phyloP scores from a whole-genome alignment of 2,888 invertebrate genomes.

The Erynnis tages region DNA sequence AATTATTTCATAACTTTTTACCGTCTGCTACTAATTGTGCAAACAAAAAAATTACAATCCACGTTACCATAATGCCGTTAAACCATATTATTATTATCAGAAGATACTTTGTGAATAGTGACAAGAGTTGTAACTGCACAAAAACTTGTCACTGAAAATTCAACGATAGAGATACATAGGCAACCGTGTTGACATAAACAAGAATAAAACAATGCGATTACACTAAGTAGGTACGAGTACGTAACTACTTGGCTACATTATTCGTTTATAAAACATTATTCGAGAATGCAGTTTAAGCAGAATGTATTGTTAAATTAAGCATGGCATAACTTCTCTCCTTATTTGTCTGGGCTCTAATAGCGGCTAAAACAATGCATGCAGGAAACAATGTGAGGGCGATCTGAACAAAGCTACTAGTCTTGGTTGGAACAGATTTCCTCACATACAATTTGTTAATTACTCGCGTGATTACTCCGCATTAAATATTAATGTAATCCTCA shows the following conservation, averaged over 20 bases:
- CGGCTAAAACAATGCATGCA: constrained; percentile 35
- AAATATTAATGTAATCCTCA: constrained; percentile 42
- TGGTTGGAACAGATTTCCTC: constrained; percentile 48
- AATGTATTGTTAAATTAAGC: constrained; percentile 27
- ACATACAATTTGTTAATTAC: constrained; percentile 51
- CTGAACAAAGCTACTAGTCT: constrained; percentile 41
- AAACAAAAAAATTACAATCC: too few species aligned
- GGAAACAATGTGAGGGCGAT: constrained; percentile 36
- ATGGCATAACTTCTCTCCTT: constrained; percentile 28
- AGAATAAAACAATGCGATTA: constrained; percentile 16
- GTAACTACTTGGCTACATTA: too few species aligned
- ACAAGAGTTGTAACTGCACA: too few species aligned
- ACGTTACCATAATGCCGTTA: too few species aligned
- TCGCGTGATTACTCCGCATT: constrained; percentile 53
- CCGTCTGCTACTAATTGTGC: too few species aligned
- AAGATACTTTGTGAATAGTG: too few species aligned
- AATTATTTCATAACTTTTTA: too few species aligned
- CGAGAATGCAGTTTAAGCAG: constrained; percentile 27
- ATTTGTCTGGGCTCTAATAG: constrained; percentile 25
- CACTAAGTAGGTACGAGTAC: too few species aligned
- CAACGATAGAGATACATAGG: neutral
- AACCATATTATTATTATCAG: too few species aligned
- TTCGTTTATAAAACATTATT: constrained; percentile 28
- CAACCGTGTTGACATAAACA: constrained; percentile 11
- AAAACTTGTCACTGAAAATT: neutral